Base-by-base conservation (phyloP, 2,113 vertebrate genomes). In the Protomyctophum bolini region DNA sequence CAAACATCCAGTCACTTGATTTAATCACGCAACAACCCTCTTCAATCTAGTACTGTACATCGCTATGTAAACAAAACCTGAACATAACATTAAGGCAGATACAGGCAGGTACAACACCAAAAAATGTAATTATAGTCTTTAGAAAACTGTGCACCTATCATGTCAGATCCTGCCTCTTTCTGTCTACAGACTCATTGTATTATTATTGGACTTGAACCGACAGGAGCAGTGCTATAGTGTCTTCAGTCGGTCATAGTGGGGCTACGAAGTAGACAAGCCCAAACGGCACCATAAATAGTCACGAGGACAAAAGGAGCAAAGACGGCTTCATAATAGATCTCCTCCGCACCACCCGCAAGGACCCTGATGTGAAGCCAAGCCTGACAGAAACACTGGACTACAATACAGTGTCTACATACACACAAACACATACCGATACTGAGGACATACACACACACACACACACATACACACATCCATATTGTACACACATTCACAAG, bases 251-350 rank as follows among this genome's bases (percentile, higher is more conserved):
- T 41, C n/a, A 15, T 33, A 28, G 47, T 56, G 10, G 62, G 15
- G 28, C 6, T 10, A 46, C 41, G 49, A 41, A 6, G 2, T 5
- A 62, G 70, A 59, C 2, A 0, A 77, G 47, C 14, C 46, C 47
- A 4, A 61, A 49, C 66, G 50, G 11, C 8, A 10, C 58, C 68
- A 70, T 50, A 63, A 80, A 75, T 51, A 67, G 77, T 67, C 67
- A 70, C 47, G 15, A 63, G 68, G 63, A 75, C 63, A 71, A 68
- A 79, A 67, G 11, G 45, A 55, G 15, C 4, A 47, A 58, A 1
- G 64, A 63, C 51, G 49, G 69, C 69, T 65, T 49, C 33, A 41
- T 57, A 60, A 29, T 1, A 2, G 54, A 51, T 51, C 21, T 14
- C 33, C 33, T 9, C 64, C 52, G 67, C 10, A 12, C 6, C 14